Base-by-base conservation (phyloP, 2,113 vertebrate species). In the Callionymus lyra region DNA sequence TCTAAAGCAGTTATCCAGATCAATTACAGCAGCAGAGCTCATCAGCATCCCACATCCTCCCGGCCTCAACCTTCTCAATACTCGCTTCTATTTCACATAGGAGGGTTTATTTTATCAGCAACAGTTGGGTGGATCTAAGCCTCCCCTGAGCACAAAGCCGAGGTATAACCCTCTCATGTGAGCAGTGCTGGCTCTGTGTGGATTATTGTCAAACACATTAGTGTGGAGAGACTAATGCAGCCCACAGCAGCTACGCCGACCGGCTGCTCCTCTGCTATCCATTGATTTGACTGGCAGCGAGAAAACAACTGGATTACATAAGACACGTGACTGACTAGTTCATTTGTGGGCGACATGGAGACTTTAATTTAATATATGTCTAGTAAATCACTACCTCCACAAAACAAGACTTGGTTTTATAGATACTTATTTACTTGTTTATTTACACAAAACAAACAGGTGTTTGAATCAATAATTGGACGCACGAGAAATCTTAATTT, bases 261-360 rank as follows among this genome's bases (percentile, higher is more conserved):
- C 16, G 42, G 34, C 41, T 45, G 56, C 52, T 54, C 16, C 50
- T 16, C 44, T 50, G 49, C 58, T 50, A 50, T 11, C 41, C 56
- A 80, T 80, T 39, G 62, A 80, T 80, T 51, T 31, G 33, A 42
- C 50, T 12, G 6, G 49, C 55, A 41, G 40, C 44, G 63, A 34
- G 43, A 55, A 45, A 61, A 72, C 56, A 65, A 68, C 31, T 47
- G 59, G 68, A 74, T 80, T 77, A 77, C 74, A 75, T 80, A 74
- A 80, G 74, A 70, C 59, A 74, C 70, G 68, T 36, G 52, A 50
- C 34, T 32, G 53, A 15, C 40, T 14, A 38, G 2, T 74, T 43
- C 56, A 67, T 69, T 71, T 62, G 57, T 11, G 41, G 43, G 14
- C 13, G 21, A 27, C 21, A 5, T 27, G 21, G 4, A 27, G 21